Evolutionary conservation across 2,113 vertebrate species (phyloP), one percentile per base, ranked within the genome.

Genomic region (Myotis brandtii): DNA sequence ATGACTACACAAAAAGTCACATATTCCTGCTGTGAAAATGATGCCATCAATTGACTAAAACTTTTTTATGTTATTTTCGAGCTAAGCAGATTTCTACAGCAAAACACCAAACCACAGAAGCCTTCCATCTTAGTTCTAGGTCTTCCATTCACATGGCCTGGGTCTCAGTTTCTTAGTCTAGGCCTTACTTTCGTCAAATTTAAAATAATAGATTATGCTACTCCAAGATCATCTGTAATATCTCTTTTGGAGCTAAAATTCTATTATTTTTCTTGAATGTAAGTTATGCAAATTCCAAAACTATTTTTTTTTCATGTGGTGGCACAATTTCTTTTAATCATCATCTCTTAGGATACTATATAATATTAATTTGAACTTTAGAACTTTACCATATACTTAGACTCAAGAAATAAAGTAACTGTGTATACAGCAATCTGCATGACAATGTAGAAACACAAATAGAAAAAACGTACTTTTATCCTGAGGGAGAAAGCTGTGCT

Each of bases 251-350:
- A 92, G 76, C 67, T 76, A 86, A 56, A 89, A 89, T 91, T 91
- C 34, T 89, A 40, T 73, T 59, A 90, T 30, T 96, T 80, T 67
- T 70, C 93, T 95, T 89, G 79, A 48, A 76, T 62, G 56, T 80
- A 77, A 62, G 25, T 80, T 93, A 86, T 8, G 20, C 66, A n/a
- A 89, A 67, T 76, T 75, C 43, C 67, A 79, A 93, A 96, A 79
- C 70, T 86, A 43, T 84, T 79, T 62, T 56, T 48, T 62, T 93
- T 80, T 73, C 62, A 64, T 27, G 76, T 40, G 32, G 20, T 32
- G 18, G 21, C 27, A 77, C 10, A 54, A 52, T 8, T 11, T 67
- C 82, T 12, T 75, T 89, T 14, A 34, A 10, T 77, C 75, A 77
- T n/a, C 4, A 77, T 72, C 17, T 94, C 77, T 59, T 67, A 40